Evolutionary conservation across 2,888 invertebrate genomes (phyloP), one percentile per base, ranked within the genome.

Genomic region (Halocaridina rubra): DNA sequence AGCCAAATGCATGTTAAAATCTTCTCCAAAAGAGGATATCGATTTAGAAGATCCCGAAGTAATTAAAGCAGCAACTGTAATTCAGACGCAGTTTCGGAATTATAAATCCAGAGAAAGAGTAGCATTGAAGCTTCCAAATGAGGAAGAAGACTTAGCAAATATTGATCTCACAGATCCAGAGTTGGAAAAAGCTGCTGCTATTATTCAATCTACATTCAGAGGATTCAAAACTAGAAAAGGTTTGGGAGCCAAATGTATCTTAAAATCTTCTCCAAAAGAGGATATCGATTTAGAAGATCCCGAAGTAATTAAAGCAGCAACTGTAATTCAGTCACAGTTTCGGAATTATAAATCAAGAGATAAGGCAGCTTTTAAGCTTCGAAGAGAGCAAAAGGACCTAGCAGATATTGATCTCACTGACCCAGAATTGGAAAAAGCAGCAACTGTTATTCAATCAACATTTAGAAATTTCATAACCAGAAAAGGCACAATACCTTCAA

Each of bases 331-430:
- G n/a, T n/a, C n/a, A n/a, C n/a, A n/a, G n/a, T n/a, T n/a, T n/a
- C n/a, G n/a, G n/a, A n/a, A n/a, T n/a, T n/a, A n/a, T n/a, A 29
- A 53, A 27, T 13, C 24, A 27, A 75, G n/a, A 74, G 33, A 29
- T 10, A 39, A 27, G 8, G 57, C 16, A 27, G 53, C 27, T 27
- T 46, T n/a, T n/a, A 27, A 46, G 5, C 10, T 29, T 75, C 29
- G 57, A 27, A n/a, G 29, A 7, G 22, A 19, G 3, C n/a, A 27
- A 3, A 27, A 27, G n/a, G 75, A 53, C 32, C 24, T 75, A 24
- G 75, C 53, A 46, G 75, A 46, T 13, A 74, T 74, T 16, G 57
- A 75, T 57, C 53, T 75, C 8, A 75, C 46, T 75, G 75, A 75
- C 27, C 75, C 75, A 1, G 53, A 75, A 29, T 22, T 53, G 22